phyloP scores from a whole-genome alignment of 2,888 invertebrate genomes.

The Parapristionchus giblindavisi region DNA sequence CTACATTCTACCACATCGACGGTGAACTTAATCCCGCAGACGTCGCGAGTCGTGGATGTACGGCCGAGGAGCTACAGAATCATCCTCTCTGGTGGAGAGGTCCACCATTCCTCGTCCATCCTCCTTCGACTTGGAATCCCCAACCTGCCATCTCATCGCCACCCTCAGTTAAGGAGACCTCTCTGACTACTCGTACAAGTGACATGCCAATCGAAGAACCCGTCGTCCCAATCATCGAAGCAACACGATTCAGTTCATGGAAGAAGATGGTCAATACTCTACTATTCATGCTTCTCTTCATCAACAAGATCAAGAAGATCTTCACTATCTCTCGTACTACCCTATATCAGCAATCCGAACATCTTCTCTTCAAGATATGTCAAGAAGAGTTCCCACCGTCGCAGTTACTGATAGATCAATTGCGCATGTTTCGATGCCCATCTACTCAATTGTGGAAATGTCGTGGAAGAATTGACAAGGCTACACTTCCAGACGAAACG shows the following conservation, averaged over 20 bases:
- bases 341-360: not conserved
- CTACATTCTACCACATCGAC: not conserved
- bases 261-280: not conserved
- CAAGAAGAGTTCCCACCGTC: not conserved
- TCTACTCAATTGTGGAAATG: not conserved
- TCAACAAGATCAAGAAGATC: not conserved
- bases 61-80: not conserved
- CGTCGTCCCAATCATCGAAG: not conserved
- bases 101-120: not conserved
- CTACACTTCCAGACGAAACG: not conserved
- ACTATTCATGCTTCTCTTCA: not conserved
- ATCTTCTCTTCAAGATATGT: not conserved
- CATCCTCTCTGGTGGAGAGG: constrained; percentile 25
- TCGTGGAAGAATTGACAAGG: not conserved
- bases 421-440: not conserved
- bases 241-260: not conserved
- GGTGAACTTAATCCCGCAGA: constrained; percentile 16
- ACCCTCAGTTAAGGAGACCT: not conserved
- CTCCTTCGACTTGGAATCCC: not conserved
- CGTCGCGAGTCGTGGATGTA: not conserved
- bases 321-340: not conserved
- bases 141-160: not conserved
- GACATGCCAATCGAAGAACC: not conserved
- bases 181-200: not conserved
- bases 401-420: not conserved